A percentile compares a stretch with the other conserved stretches of the same genome.
phyloP scores from a whole-genome alignment of 2,797 vertebrate genomes.

The Crypturellus tataupa region DNA sequence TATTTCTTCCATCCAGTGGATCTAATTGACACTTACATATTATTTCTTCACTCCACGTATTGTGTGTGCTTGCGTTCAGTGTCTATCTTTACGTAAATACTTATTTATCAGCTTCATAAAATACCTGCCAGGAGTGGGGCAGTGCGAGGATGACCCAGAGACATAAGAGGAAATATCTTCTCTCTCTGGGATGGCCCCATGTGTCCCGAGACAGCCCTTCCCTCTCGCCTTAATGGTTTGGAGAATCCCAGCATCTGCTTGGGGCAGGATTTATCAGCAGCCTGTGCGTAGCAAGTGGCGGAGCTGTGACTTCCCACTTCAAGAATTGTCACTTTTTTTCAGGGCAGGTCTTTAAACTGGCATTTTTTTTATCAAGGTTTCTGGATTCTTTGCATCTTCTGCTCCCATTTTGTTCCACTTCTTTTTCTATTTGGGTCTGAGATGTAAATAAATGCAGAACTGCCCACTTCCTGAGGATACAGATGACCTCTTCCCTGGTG shows the following conservation, averaged over 20 bases:
- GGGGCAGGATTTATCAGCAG: constrained; percentile 79
- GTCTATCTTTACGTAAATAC: constrained; percentile 72
- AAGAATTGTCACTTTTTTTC: constrained; percentile 41
- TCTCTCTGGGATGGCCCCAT: constrained; percentile 77
- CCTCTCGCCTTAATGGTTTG: constrained; percentile 69
- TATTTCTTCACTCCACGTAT: constrained; percentile 71
- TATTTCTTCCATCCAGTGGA: neutral
- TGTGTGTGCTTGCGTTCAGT: constrained; percentile 41
- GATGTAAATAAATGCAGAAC: neutral
- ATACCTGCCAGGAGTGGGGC: constrained; percentile 63
- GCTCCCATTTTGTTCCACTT: neutral
- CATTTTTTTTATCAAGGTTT: neutral
- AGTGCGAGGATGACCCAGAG: constrained; percentile 69
- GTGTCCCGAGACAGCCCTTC: constrained; percentile 62
- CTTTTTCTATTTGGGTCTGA: neutral
- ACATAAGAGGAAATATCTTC: constrained; percentile 75
- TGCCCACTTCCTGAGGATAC: neutral
- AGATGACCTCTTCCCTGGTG: rapidly evolving
- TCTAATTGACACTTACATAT: constrained; percentile 42
- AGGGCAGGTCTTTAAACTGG: neutral
- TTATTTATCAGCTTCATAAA: constrained; percentile 73
- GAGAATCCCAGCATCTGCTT: constrained; percentile 78
- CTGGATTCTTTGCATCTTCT: neutral
- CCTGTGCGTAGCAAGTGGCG: constrained; percentile 72
- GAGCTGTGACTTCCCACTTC: constrained; percentile 44